Conservation (phyloP, 2,113 vertebrate genomes). For the Noctilio leporinus region DNA sequence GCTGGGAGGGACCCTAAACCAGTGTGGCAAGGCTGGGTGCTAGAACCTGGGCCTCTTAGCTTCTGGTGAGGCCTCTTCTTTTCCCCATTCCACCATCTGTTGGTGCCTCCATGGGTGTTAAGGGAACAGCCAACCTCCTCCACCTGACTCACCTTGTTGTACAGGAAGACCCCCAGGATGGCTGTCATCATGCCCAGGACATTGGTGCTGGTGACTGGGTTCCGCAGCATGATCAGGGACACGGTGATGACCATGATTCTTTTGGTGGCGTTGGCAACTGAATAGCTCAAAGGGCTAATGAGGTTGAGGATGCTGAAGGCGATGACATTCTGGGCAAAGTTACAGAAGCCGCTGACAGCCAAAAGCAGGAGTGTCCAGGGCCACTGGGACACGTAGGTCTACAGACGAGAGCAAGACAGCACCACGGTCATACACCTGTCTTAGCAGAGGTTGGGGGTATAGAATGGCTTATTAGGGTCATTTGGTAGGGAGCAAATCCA, state of each 20-base stretch:
- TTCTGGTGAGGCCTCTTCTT: not conserved
- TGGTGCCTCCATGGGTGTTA: not conserved
- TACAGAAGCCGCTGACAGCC: slow-evolving; percentile 95
- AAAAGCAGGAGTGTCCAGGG: slow-evolving; percentile 90
- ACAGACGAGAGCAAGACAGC: not conserved
- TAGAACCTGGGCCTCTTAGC: not conserved
- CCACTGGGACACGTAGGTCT: slow-evolving; percentile 87
- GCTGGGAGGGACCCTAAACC: not conserved
- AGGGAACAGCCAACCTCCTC: accelerated
- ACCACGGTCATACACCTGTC: not conserved
- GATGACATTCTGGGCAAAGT: slow-evolving; percentile 97
- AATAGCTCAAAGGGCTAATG: slow-evolving; percentile 96
- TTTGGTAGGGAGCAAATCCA: not conserved
- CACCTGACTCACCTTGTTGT: slow-evolving; percentile 88
- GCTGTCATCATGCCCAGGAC: slow-evolving; percentile 97
- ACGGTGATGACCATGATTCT: slow-evolving; percentile 98
- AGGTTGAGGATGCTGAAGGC: slow-evolving; percentile 97
- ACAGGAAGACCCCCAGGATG: slow-evolving; percentile 94
- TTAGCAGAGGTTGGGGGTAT: not conserved
- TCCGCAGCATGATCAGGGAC: slow-evolving; percentile 94
- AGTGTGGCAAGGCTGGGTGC: not conserved
- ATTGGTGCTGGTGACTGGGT: slow-evolving; percentile 91
- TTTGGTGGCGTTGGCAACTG: slow-evolving; percentile 96
- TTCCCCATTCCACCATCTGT: not conserved
- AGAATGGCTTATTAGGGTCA: not conserved